Base-by-base conservation (phyloP, 2,888 invertebrate genomes). In the Acleris cristana region DNA sequence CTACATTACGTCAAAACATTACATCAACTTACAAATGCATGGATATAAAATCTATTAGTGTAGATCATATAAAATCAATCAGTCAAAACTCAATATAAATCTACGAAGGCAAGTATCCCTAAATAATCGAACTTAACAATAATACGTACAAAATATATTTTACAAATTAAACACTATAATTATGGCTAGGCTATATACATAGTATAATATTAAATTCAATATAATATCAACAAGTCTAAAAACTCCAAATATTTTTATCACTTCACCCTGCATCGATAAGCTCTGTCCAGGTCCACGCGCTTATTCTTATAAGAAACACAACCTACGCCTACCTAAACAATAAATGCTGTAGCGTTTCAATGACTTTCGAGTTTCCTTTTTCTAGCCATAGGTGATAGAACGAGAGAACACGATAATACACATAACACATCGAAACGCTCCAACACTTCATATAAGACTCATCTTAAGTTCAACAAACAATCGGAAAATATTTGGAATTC, bases 51-150 rank as follows among this genome's bases (percentile, higher is more conserved):
- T 48, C 62, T 67, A 67, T 63, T 49, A 67, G 49, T 64, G 78
- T 86, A 85, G 83, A 83, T 84, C 83, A 85, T 85, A 80, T 81
- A 87, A 85, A 40, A 88, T 83, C 86, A 86, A 87, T 90, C 91
- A 90, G 91, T 90, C 91, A 86, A 87, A 79, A 79, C 81, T 80
- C 80, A 89, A 84, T 79, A 83, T 80, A 84, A 79, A 82, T 80
- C 79, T 86, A 86, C 78, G 77, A 86, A 87, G 90, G 90, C 90
- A 90, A 90, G 90, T 88, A 85, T 79, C 80, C 83, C 83, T 89
- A 88, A 77, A 77, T 75, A 73, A 79, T 75, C 73, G 71, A 74
- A 76, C 53, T 59, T 68, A 61, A 71, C 73, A 65, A 76, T 73
- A 60, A 57, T 70, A 71, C 61, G 45, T 76, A 73, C 68, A 66